phyloP scores from a whole-genome alignment of 2,113 vertebrate genomes.

The Vulpes ferrilata region DNA sequence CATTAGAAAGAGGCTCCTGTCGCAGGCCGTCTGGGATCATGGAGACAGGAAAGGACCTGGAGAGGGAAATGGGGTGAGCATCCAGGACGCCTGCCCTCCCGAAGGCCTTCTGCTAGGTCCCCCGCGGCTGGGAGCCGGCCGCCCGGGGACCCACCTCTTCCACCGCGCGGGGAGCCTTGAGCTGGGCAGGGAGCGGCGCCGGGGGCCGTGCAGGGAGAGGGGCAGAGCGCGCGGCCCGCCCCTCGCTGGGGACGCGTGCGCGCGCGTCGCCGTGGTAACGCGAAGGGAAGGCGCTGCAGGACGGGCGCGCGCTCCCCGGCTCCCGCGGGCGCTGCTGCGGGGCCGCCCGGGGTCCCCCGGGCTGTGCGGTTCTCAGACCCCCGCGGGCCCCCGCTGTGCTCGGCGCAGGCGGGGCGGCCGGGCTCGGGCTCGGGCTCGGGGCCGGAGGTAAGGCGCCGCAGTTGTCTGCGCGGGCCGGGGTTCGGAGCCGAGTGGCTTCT shows the following conservation, averaged over 20 bases:
- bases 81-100: neutral
- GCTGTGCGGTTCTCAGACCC: neutral
- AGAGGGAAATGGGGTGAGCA: neutral
- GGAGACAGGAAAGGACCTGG: neutral
- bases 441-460: neutral
- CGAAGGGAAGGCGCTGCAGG: constrained; percentile 48
- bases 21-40: neutral
- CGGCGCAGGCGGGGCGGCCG: neutral
- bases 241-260: neutral
- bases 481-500: neutral
- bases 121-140: neutral
- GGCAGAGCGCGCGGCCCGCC: neutral
- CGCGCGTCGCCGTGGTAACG: constrained; percentile 56
- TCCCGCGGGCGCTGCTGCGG: accelerated
- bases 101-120: neutral
- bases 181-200: neutral
- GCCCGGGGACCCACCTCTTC: neutral
- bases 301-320: neutral
- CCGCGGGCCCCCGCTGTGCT: neutral
- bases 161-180: no score
- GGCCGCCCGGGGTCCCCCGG: neutral
- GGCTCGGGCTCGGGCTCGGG: neutral
- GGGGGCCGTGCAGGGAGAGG: neutral
- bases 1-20: neutral
- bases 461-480: neutral